Base-by-base conservation (phyloP, 2,797 vertebrate species). In the Poeciliopsis paucimaculata region DNA sequence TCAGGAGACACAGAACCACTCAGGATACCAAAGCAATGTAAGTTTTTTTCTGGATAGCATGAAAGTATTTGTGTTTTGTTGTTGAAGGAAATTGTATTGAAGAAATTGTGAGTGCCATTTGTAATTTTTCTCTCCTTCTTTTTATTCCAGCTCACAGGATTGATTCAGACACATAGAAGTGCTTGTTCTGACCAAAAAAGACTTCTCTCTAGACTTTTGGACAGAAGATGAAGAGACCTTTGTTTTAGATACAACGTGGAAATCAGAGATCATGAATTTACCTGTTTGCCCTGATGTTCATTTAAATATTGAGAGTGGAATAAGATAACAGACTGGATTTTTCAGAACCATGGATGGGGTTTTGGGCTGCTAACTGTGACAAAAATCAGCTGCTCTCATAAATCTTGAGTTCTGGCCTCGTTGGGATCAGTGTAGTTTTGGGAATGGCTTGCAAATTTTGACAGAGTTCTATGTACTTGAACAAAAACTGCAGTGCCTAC, bases 1-100 rank as follows among this genome's bases (percentile, higher is more conserved):
- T 97, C 97, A 16, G 95, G 95, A 60, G 98, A 99, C 94, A 93
- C 93, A 0, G 98, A 99, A 93, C 94, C 98, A 81, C 98, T 99
- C 89, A 97, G 98, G 96, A 99, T 99, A 98, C 98, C 98, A 95
- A 99, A 99, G 97, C 98, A 99, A 94, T 99, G 98, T 99, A 90
- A 97, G 98, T 95, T 26, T 15, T 36, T 34, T 34, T 34, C 20
- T 51, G 41, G 16, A 16, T 57, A 80, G 47, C 75, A 10, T 10
- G 0, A 12, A 53, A 15, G 12, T 41, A n/a, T 70, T n/a, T 1
- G 6, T 46, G 18, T 62, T 46, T 68, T 84, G 82, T 73, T 68
- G 64, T 31, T 72, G 1, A 11, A 23, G n/a, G 80, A 57, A 75
- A 79, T 46, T 71, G 31, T 62, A 72, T 51, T 11, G 3, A 71